Percentiles rank a stretch among this genome's conserved stretches.
These are phyloP conservation scores for Sesamia nonagrioides DNA, from an alignment of 1,140 invertebrate species.

Conservation along the genomic window DNA sequence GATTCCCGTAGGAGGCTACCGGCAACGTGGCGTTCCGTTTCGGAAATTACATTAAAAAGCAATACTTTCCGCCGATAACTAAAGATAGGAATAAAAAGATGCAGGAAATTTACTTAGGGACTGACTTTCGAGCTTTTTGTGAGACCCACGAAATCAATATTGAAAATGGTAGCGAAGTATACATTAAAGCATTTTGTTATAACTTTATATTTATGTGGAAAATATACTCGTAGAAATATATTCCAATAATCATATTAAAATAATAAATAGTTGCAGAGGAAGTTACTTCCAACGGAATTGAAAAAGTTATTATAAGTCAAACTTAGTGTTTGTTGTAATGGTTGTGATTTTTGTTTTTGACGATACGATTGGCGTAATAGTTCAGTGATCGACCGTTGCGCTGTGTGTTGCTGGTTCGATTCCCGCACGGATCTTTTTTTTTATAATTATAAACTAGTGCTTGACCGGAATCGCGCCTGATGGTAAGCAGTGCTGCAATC, in stretches of 20 bases:
- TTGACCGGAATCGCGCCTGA: too few species aligned
- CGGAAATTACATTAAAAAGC: constrained; percentile 85
- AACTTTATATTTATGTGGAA: too few species aligned
- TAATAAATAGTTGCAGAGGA: neutral
- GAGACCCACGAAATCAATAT: neutral
- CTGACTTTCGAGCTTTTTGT: constrained; percentile 30
- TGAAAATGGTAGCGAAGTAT: neutral
- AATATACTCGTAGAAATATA: too few species aligned
- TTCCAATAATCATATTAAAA: neutral
- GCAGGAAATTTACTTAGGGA: constrained; percentile 58
- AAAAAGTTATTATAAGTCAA: neutral
- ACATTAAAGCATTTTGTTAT: neutral
- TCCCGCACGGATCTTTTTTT: too few species aligned
- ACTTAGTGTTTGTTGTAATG: too few species aligned
- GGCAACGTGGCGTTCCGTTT: constrained; percentile 69
- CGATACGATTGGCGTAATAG: too few species aligned
- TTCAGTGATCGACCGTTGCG: too few species aligned
- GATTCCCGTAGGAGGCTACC: constrained; percentile 66
- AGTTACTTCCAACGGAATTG: neutral
- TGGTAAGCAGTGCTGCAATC: too few species aligned
- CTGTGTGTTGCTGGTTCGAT: too few species aligned
- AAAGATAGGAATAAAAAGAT: constrained; percentile 69
- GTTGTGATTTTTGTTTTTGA: too few species aligned
- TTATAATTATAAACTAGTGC: too few species aligned
- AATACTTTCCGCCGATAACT: constrained; percentile 77